A percentile compares a stretch with the other conserved stretches of the same genome.
phyloP scores from a whole-genome alignment of 1,140 invertebrate species.

The Lepidurus packardi region DNA sequence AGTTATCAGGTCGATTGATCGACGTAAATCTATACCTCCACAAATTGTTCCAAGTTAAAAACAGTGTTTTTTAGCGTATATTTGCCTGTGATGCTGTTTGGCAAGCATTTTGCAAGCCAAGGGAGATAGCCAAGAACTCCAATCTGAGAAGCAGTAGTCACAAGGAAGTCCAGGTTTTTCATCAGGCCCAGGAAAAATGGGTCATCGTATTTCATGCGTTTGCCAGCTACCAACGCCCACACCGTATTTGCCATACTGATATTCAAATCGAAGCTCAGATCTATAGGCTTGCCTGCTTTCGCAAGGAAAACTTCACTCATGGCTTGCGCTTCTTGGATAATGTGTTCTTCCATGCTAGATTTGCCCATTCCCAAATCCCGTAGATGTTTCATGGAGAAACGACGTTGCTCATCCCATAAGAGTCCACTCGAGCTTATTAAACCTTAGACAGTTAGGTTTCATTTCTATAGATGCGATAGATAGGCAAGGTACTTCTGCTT shows the following conservation, averaged over 20 bases:
- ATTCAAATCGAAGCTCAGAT: conserved; percentile 20
- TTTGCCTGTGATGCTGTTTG: conserved; percentile 46
- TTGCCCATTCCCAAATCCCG: conserved; percentile 35
- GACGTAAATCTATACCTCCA: conserved; percentile 48
- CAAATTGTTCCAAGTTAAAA: conserved; percentile 48
- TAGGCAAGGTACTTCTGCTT: neutral
- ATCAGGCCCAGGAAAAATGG: conserved; percentile 35
- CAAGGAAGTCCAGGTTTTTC: neutral
- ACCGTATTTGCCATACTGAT: conserved; percentile 52
- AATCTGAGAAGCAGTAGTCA: neutral
- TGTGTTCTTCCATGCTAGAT: neutral
- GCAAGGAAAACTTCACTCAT: neutral
- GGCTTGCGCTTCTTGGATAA: neutral
- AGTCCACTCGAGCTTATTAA: conserved; percentile 23
- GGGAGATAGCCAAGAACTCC: neutral
- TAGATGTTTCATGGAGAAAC: conserved; percentile 36
- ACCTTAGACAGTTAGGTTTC: neutral
- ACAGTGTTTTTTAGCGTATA: conserved; percentile 51
- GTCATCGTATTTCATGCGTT: conserved; percentile 44
- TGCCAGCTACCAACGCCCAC: conserved; percentile 63
- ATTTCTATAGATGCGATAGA: neutral
- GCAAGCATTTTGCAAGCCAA: conserved; percentile 15
- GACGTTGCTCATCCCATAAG: conserved; percentile 37
- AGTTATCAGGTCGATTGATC: too few species aligned
- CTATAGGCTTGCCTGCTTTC: neutral